Evolutionary conservation across 2,797 vertebrate genomes (phyloP).

Genomic region (Oceanodroma leucorhoa): DNA sequence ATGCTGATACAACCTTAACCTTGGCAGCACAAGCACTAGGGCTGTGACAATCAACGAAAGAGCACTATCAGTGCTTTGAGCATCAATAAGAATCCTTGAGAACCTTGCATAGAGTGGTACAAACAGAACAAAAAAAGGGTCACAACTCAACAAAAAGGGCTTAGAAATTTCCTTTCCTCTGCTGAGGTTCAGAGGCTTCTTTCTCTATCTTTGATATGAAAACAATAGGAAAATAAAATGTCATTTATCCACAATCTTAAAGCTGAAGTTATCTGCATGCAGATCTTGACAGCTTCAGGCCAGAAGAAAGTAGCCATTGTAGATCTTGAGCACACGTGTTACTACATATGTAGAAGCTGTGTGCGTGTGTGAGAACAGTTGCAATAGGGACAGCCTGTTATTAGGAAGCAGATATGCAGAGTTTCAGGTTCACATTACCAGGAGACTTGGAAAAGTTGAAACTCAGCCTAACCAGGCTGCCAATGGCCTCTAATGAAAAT

Average conservation of each 20-base stretch:
- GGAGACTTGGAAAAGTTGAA: slow-evolving; percentile 73
- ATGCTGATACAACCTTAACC: slow-evolving; percentile 57
- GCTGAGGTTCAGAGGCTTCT: not conserved
- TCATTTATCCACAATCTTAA: not conserved
- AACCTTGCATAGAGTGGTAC: not conserved
- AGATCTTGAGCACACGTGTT: not conserved
- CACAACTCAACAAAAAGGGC: not conserved
- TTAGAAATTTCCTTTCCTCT: slow-evolving; percentile 13
- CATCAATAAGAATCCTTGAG: not conserved
- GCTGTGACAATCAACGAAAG: slow-evolving; percentile 54
- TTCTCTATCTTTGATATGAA: not conserved
- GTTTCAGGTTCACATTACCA: slow-evolving; percentile 72
- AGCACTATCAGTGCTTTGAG: not conserved
- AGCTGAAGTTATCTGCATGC: not conserved
- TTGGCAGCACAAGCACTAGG: slow-evolving; percentile 19
- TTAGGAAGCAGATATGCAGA: slow-evolving; percentile 67
- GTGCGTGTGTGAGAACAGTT: slow-evolving; percentile 40
- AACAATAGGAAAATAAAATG: not conserved
- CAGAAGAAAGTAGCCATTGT: not conserved
- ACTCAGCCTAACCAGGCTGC: slow-evolving; percentile 74
- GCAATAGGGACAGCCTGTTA: slow-evolving; percentile 61
- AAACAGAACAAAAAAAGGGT: not conserved
- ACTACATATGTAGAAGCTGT: slow-evolving; percentile 1
- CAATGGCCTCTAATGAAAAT: slow-evolving; percentile 79
- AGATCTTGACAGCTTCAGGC: not conserved